A percentile compares a stretch with the other conserved stretches of the same genome.
phyloP scores from a whole-genome alignment of 2,113 vertebrate genomes.

The Struthidea cinerea region DNA sequence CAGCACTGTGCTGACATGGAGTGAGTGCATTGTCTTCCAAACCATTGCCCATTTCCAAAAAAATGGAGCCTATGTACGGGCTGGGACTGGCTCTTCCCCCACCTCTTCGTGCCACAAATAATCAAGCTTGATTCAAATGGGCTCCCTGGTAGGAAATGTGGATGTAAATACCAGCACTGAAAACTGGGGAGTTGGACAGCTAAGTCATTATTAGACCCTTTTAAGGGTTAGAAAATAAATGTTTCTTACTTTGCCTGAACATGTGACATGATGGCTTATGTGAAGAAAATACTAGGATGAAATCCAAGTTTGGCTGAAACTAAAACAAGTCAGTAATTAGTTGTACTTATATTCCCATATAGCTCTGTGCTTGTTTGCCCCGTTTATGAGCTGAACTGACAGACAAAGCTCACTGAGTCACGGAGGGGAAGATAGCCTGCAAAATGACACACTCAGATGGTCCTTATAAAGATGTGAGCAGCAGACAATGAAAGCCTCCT shows the following conservation, averaged over 20 bases:
- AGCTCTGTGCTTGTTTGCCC: neutral
- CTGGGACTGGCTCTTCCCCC: neutral
- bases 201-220: neutral
- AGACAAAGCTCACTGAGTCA: neutral
- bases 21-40: neutral
- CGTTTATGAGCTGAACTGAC: conserved; percentile 2
- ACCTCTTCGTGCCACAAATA: neutral
- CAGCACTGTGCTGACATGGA: neutral
- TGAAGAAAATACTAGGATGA: neutral
- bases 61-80: neutral
- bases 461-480: neutral
- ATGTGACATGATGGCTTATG: neutral
- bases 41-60: neutral
- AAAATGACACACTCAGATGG: neutral
- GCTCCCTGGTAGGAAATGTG: neutral
- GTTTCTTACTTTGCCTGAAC: neutral
- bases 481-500: neutral
- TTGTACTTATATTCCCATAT: conserved; percentile 41
- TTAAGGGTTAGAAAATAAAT: neutral
- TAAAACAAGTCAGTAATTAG: conserved; percentile 12
- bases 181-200: neutral
- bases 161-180: neutral
- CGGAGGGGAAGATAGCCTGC: neutral
- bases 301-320: conserved; percentile 24
- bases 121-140: neutral